Base-by-base conservation (phyloP, 92 coral and sea anemone genomes). In the Anthopleura xanthogrammica region DNA sequence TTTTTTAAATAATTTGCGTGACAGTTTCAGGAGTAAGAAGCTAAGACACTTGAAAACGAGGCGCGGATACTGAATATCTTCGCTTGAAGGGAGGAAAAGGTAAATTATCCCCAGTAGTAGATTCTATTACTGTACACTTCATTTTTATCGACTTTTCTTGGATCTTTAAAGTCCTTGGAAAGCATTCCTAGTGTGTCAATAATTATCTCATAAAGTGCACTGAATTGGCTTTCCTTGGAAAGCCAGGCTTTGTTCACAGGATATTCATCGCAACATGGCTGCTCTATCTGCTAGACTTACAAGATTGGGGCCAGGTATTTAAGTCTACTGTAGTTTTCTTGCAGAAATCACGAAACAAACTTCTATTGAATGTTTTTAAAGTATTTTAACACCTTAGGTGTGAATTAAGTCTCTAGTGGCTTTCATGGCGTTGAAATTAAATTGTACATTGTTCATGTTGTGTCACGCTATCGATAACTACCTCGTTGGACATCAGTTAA, bases 211-310 rank as follows among this genome's bases (percentile, higher is more conserved):
- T 12, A 64, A 29, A 29, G 3, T 36, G 74, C 74, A 36, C 17
- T 68, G 1, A n/a, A 68, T 29, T 68, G 74, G 74, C 74, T 68
- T 68, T 14, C 58, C 13, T 73, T 46, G 50, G 50, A 46, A 29
- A 46, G 40, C 77, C 16, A 52, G 50, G n/a, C 16, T 79, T 57
- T 60, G 24, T 79, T 62, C 29, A 6, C 13, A 80, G 83, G 41
- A 60, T 42, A 60, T 76, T 3, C 74, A 68, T 68, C 70, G 70
- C 70, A 79, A 79, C 36, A 80, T 80, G 83, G 83, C 83, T 41
- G 75, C 83, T 39, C 76, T 62, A 16, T 65, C 40, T 80, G 83
- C 83, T n/a, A 60, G 83, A 17, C 70, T 80, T 66, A 54, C 76
- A 40, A 80, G 83, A 50, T 8, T 20, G 16, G 70, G 76, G 42